Evolutionary conservation across 2,797 vertebrate species (phyloP), one percentile per base, ranked within the genome.

Genomic region (Falco biarmicus): DNA sequence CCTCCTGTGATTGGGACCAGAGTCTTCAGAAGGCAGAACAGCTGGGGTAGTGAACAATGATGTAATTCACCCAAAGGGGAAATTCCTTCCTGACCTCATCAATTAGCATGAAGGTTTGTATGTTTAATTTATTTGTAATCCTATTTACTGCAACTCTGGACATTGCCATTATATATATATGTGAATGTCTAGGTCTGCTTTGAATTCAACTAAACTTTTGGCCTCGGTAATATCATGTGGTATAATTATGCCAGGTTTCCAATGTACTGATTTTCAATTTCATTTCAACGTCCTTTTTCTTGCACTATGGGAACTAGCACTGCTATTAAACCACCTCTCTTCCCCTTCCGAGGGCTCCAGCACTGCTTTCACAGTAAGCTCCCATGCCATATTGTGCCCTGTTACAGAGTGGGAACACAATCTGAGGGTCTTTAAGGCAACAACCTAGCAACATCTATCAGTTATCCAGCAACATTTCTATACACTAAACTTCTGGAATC

Each of bases 1-100:
- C 89, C 87, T 89, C 47, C 76, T 83, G 20, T 94, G 90, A 95
- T 71, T 8, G 1, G 89, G 73, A 91, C 50, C 92, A 95, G 96
- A 96, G 53, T 76, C 84, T 89, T 89, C 66, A 73, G 59, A 93
- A 94, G 90, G 92, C 94, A 8, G 69, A 95, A 83, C 28, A 88
- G 79, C 77, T 91, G 12, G 15, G 63, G 31, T 68, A 91, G 73
- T 54, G 82, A 91, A 88, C 76, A 86, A 86, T 41, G 61, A 96
- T 92, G 51, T 71, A 81, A 93, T 84, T 96, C 66, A 61, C 79
- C 63, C 87, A 91, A 91, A 94, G 82, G 87, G 81, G 65, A 96
- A 97, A 97, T 57, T 95, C 95, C 94, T 97, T 97, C 97, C 96
- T 87, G 82, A 96, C 89, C 82, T 91, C 92, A 94, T 96, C 87